Evolutionary conservation across 2,113 vertebrate genomes (phyloP), one percentile per base, ranked within the genome.

Genomic region (Pyrgilauda ruficollis): DNA sequence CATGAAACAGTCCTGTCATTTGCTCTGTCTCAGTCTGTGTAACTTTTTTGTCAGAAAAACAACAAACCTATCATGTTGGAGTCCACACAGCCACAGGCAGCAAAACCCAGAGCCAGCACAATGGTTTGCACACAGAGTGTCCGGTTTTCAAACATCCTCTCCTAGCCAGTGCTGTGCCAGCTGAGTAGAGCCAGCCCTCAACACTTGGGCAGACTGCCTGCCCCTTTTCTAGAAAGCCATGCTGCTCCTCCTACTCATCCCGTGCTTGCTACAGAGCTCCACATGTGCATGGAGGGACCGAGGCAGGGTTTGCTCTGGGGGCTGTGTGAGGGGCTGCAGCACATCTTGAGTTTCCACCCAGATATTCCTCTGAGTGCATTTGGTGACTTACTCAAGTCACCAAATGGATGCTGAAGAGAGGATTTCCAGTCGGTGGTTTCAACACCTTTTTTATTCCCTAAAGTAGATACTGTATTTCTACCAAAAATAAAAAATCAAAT

Each of bases 281-380:
- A 7, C 1, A 0, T 0, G 5, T 1, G 9, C 6, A 2, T 0
- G 0, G 8, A 35, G 52, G 35, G 23, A 28, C 21, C 2, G 5
- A 50, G 23, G 8, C 33, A 17, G 17, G 0, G 5, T 27, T 59
- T 61, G 20, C 23, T 39, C 10, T 0, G 4, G 43, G 56, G 11
- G 3, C 9, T 6, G 7, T 3, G 7, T 11, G 4, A 49, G 26
- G 13, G 69, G 39, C 26, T 72, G 35, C 20, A 43, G 33, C 17
- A 35, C 0, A 0, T 13, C 13, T 4, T 61, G 49, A 1, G 0
- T 56, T 85, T 52, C 62, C 14, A 17, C 12, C 27, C 41, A 64
- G 41, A 2, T 59, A 9, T 22, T 83, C 28, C 35, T 82, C 39
- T 17, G 33, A 72, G 30, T 0, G 0, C 12, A 10, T 2, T 8